Evolutionary conservation across 2,797 vertebrate species (phyloP), one percentile per base, ranked within the genome.

Genomic region (Myripristis jacobus): DNA sequence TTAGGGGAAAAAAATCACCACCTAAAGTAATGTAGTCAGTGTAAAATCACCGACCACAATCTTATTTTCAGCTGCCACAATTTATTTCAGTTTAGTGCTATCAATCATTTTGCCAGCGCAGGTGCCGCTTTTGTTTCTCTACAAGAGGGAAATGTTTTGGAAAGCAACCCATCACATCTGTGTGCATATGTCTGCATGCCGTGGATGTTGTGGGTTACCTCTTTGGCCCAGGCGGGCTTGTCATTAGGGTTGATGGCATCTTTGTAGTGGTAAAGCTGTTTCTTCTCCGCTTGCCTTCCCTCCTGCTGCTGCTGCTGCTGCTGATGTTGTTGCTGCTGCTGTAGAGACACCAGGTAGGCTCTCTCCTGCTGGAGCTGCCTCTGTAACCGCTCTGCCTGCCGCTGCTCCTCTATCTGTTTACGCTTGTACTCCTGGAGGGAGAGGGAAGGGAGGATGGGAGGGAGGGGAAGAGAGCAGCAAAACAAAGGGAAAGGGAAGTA

Each of bases 221-320:
- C 97, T 90, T 97, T 98, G 79, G 97, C 97, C 97, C 98, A 98
- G 0, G 96, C 95, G 3, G 97, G 97, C 70, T 98, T 99, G 91
- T 99, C 96, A 0, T 87, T 95, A 34, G 96, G 95, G 88, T 96
- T 98, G 86, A 94, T 90, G 24, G 95, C 92, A 75, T 98, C 96
- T 80, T 97, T 98, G 90, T 97, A 98, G 85, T 98, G 97, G 91
- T 98, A 98, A 27, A 98, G 95, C 5, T 86, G 95, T 70, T 97
- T 97, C 93, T 98, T 98, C 77, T 98, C 96, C 1, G 90, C 85
- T 0, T 95, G 94, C 67, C 95, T 89, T 82, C 95, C 94, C 58
- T 98, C 96, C 86, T 97, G 96, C 55, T 96, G 86, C 50, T 95
- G 94, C 70, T 87, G 86, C 5, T 92, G 93, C 41, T 95, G 93